Evolutionary conservation across 2,888 invertebrate species (phyloP), one percentile per base, ranked within the genome.

Genomic region (Parnassius smintheus): DNA sequence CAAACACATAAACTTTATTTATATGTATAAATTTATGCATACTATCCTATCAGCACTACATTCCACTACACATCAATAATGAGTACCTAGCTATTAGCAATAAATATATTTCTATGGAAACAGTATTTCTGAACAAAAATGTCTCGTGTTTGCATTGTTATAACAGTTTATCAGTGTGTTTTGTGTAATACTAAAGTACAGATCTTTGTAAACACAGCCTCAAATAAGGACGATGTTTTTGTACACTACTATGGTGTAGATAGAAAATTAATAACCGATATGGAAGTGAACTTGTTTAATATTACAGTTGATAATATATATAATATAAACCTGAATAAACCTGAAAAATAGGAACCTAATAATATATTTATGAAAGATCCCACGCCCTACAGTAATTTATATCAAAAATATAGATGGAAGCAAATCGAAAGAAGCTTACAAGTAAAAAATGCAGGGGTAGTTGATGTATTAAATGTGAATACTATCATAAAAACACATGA

Each of bases 351-450:
- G n/a, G n/a, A n/a, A 3, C 86, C 90, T 0, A 70, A 85, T 0
- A 73, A 82, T 9, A 69, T 88, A 12, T 89, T 78, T 60, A 51
- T 88, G 1, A 83, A 72, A 57, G 84, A 89, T 42, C 88, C 88
- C 0, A 89, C 89, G 0, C 65, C 70, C 0, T 83, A 85, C 48
- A 77, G 79, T 0, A 67, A 86, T 60, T 56, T 86, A 9, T 90
- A 75, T 59, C 48, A 76, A 44, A 72, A 77, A 49, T 86, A 68
- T 63, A 66, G 86, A 58, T 90, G 90, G 90, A 71, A 72, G 2
- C 72, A 82, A 68, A 75, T 82, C 0, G 70, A 66, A 41, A 76
- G 86, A 67, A 75, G 71, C 55, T 22, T 86, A 9, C 66, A 35
- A 9, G 65, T 88, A 0, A 74, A 77, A 61, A 77, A 75, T 8